phyloP scores from a whole-genome alignment of 2,888 invertebrate species.

The Acheta domesticus region DNA sequence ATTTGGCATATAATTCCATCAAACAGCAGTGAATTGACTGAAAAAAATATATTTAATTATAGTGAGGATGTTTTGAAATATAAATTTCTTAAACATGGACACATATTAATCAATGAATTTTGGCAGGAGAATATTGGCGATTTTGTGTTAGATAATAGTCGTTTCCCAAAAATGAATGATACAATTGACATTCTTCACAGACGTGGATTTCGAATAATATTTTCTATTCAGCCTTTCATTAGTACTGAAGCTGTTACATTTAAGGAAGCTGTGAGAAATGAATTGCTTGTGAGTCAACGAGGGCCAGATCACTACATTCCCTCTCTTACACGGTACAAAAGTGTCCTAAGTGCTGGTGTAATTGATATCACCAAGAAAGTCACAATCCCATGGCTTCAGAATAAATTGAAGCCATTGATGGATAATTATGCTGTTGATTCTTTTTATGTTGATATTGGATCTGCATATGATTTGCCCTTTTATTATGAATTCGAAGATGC shows the following conservation, averaged over 20 bases:
- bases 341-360: slow-evolving; percentile 74
- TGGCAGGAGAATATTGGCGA: slow-evolving; percentile 57
- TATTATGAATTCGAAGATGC: slow-evolving; percentile 68
- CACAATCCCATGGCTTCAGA: slow-evolving; percentile 74
- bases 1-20: slow-evolving; percentile 81
- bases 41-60: slow-evolving; percentile 71
- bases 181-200: slow-evolving; percentile 76
- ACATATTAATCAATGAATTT: slow-evolving; percentile 60
- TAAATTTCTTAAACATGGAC: slow-evolving; percentile 73
- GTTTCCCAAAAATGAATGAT: slow-evolving; percentile 74
- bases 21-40: slow-evolving; percentile 61
- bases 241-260: slow-evolving; percentile 77
- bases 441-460: slow-evolving; percentile 78
- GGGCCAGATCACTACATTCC: slow-evolving; percentile 76
- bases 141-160: slow-evolving; percentile 69
- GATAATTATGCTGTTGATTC: slow-evolving; percentile 77
- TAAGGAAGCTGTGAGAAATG: slow-evolving; percentile 69
- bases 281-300: slow-evolving; percentile 75
- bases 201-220: slow-evolving; percentile 79
- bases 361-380: slow-evolving; percentile 82
- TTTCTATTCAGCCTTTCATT: slow-evolving; percentile 88
- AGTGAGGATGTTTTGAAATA: slow-evolving; percentile 78
- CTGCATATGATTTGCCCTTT: slow-evolving; percentile 80
- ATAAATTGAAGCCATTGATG: slow-evolving; percentile 67
- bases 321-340: slow-evolving; percentile 76